Evolutionary conservation across 2,113 vertebrate species (phyloP).

Genomic region (Brienomyrus brachyistius): DNA sequence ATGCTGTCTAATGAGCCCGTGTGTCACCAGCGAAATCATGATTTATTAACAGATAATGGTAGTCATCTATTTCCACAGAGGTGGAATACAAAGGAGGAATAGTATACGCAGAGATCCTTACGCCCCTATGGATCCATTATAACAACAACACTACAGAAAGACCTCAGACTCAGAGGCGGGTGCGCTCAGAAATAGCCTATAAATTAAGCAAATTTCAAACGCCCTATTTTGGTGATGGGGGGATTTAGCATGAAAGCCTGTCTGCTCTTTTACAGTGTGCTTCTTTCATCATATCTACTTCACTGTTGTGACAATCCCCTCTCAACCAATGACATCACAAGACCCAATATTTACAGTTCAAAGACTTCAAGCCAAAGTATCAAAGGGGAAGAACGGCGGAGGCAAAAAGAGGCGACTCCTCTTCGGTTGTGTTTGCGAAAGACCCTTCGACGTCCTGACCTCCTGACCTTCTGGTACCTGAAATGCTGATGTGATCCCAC

Average conservation of each 20-base stretch:
- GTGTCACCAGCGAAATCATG: neutral
- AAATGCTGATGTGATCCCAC: neutral
- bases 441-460: neutral
- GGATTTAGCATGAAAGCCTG: conserved; percentile 4
- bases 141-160: neutral
- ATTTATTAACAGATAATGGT: neutral
- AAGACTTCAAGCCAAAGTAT: conserved; percentile 4
- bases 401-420: neutral
- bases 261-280: neutral
- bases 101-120: neutral
- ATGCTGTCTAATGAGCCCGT: neutral
- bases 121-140: neutral
- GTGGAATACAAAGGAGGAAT: neutral
- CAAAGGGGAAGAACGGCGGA: neutral
- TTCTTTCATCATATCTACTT: neutral
- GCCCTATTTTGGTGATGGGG: neutral
- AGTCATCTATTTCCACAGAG: conserved; percentile 13
- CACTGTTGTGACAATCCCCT: conserved; percentile 8
- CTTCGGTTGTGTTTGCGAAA: neutral
- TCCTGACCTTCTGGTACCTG: neutral
- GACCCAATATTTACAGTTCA: conserved; percentile 9
- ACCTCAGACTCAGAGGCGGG: neutral
- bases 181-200: neutral
- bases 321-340: conserved; percentile 10
- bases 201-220: neutral